Conservation (phyloP, 2,888 invertebrate genomes). For the Athalia cordata region DNA sequence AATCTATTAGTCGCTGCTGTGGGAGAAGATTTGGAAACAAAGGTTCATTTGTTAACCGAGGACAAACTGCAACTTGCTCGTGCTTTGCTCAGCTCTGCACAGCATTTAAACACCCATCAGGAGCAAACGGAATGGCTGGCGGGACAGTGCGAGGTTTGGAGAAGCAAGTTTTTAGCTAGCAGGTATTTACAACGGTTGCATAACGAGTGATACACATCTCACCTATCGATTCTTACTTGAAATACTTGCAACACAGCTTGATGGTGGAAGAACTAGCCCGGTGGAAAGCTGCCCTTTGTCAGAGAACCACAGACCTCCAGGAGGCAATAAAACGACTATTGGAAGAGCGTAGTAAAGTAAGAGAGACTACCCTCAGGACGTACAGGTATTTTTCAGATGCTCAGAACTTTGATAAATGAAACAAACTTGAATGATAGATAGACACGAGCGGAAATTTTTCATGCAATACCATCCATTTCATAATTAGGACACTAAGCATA, state of each 20-base stretch:
- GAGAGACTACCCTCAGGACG: conserved; percentile 79
- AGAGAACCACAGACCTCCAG: conserved; percentile 82
- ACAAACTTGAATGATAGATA: not conserved
- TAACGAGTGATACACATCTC: not conserved
- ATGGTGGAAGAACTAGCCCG: conserved; percentile 94
- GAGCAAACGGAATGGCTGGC: conserved; percentile 95
- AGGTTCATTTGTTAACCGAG: conserved; percentile 92
- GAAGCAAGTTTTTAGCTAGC: conserved; percentile 96
- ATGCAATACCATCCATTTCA: conserved; percentile 27
- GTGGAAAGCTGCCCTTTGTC: conserved; percentile 87
- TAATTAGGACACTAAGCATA: conserved; percentile 72
- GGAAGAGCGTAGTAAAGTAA: conserved; percentile 81
- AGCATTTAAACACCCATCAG: conserved; percentile 90
- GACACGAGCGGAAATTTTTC: not conserved
- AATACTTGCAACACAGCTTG: conserved; percentile 76
- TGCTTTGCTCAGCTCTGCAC: conserved; percentile 89
- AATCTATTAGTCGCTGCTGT: conserved; percentile 95
- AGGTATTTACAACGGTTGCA: conserved; percentile 76
- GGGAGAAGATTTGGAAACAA: conserved; percentile 93
- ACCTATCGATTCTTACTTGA: too few relatives aligned
- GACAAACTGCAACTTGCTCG: conserved; percentile 92
- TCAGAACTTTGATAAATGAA: not conserved
- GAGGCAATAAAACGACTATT: conserved; percentile 81
- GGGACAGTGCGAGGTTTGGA: conserved; percentile 97
- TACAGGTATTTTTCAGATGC: conserved; percentile 75